A percentile compares a stretch with the other conserved stretches of the same genome.
Evolutionary conservation across 2,797 vertebrate species (phyloP).

Genomic region (Moxostoma hubbsi): DNA sequence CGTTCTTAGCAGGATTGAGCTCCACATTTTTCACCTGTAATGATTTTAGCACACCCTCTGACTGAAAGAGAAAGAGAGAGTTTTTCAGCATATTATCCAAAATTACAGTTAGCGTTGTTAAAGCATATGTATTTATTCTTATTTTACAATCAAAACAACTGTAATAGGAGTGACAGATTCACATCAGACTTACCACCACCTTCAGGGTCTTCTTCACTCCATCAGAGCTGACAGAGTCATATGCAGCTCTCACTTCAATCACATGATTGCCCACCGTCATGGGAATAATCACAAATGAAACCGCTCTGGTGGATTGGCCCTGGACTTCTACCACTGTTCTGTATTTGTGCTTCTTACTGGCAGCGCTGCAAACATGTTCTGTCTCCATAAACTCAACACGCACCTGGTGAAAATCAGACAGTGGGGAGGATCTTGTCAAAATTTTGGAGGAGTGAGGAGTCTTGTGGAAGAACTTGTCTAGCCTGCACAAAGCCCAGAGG

Average conservation of each 20-base stretch:
- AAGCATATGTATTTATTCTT: background rate
- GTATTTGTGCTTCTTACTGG: conserved; percentile 71
- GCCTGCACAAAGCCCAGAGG: too few relatives aligned
- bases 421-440: background rate
- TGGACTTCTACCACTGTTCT: conserved; percentile 55
- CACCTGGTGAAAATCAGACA: conserved; percentile 65
- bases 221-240: conserved; percentile 51
- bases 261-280: conserved; percentile 67
- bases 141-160: background rate
- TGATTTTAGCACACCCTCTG: conserved; percentile 48
- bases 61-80: conserved; percentile 20
- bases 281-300: conserved; percentile 79
- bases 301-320: conserved; percentile 53
- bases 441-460: background rate
- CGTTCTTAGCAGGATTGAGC: conserved; percentile 41
- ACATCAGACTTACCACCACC: conserved; percentile 78
- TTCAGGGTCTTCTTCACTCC: conserved; percentile 78
- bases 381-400: conserved; percentile 75
- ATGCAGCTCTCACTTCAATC: conserved; percentile 75
- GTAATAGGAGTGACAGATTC: background rate
- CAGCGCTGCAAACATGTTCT: conserved; percentile 75
- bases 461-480: too few relatives aligned
- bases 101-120: background rate
- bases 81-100: background rate
- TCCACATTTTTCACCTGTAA: conserved; percentile 4